Evolutionary conservation across 2,113 vertebrate genomes (phyloP).

Genomic region (Crocuta crocuta): DNA sequence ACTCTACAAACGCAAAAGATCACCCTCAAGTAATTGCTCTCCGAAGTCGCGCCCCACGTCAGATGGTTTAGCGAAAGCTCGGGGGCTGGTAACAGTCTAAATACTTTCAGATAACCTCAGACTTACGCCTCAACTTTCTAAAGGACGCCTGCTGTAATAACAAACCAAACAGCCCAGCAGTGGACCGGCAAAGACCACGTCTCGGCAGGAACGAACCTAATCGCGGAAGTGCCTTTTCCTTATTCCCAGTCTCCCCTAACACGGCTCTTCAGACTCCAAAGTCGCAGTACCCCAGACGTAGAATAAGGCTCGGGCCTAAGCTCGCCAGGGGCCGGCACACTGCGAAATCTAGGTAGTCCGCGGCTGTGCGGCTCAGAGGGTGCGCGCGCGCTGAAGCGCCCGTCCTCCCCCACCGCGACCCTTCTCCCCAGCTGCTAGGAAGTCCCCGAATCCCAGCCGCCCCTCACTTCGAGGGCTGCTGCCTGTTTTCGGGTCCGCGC

Average conservation of each 20-base stretch:
- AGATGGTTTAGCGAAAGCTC: neutral
- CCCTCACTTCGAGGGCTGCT: neutral
- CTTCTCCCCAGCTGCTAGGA: neutral
- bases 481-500: neutral
- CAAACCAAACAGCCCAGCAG: neutral
- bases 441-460: neutral
- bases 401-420: neutral
- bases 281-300: accelerated
- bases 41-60: neutral
- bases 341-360: accelerated
- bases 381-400: accelerated
- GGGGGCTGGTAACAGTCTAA: neutral
- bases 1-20: neutral
- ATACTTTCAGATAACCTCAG: neutral
- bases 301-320: neutral
- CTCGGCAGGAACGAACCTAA: neutral
- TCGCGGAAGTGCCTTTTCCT: neutral
- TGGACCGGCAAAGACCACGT: neutral
- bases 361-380: neutral
- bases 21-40: neutral
- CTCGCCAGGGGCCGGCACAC: accelerated
- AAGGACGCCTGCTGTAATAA: neutral
- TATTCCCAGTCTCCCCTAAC: neutral
- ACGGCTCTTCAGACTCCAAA: neutral
- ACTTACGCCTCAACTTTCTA: neutral